phyloP scores from a whole-genome alignment of 2,888 invertebrate genomes.

The Apeira syringaria region DNA sequence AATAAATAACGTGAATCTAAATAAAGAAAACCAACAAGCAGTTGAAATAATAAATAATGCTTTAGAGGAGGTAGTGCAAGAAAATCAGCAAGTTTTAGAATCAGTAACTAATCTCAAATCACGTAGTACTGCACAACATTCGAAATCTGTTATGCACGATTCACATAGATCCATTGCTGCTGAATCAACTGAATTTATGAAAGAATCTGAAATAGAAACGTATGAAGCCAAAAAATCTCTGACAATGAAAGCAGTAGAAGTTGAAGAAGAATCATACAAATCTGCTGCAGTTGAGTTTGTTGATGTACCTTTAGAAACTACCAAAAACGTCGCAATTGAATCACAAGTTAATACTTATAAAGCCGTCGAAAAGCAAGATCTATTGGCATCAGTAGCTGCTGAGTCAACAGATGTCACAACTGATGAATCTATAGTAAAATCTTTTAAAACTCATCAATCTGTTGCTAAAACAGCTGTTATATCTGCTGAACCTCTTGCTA shows the following conservation, averaged over 20 bases:
- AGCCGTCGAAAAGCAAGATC: background rate
- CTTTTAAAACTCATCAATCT: constrained; percentile 34
- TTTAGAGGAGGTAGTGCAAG: constrained; percentile 34
- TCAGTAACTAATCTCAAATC: constrained; percentile 30
- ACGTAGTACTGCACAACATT: constrained; percentile 28
- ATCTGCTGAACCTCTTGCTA: constrained; percentile 31
- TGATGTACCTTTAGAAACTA: constrained; percentile 20
- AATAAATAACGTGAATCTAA: constrained; percentile 10
- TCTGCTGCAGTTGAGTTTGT: constrained; percentile 13
- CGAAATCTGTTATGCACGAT: constrained; percentile 8
- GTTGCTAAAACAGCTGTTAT: constrained; percentile 35
- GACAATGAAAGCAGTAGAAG: constrained; percentile 26
- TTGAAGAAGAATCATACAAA: constrained; percentile 26
- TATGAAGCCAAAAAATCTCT: constrained; percentile 27
- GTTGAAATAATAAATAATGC: constrained; percentile 45
- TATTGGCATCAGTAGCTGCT: background rate
- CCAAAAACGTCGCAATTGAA: constrained; percentile 31
- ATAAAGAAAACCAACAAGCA: constrained; percentile 34
- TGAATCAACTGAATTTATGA: constrained; percentile 11
- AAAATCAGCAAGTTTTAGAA: constrained; percentile 33
- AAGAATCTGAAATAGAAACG: constrained; percentile 9
- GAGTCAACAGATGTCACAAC: background rate
- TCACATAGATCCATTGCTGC: constrained; percentile 8
- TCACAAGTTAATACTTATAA: constrained; percentile 17
- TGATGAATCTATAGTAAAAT: constrained; percentile 28